Evolutionary conservation across 2,888 invertebrate species (phyloP).

Genomic region (Cylloceria caligata): DNA sequence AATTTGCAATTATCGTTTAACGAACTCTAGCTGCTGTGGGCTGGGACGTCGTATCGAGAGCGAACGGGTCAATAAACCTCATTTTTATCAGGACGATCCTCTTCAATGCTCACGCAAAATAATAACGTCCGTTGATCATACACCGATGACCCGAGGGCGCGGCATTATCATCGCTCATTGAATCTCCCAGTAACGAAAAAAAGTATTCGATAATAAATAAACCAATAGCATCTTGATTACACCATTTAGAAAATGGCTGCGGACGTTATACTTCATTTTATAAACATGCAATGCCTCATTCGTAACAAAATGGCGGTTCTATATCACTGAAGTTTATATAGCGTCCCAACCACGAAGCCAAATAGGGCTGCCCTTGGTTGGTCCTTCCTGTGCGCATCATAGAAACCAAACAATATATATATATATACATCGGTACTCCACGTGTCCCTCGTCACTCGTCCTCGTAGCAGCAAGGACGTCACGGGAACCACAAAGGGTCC

Average conservation of each 20-base stretch:
- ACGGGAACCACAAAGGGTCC: conserved; percentile 30
- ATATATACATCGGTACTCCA: not conserved
- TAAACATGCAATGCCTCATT: not conserved
- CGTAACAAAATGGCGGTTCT: conserved; percentile 27
- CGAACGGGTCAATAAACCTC: conserved; percentile 40
- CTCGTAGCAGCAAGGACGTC: conserved; percentile 9
- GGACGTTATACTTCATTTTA: not conserved
- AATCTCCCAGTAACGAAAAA: conserved; percentile 1
- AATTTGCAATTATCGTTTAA: conserved; percentile 55
- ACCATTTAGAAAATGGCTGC: not conserved
- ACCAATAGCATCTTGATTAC: conserved; percentile 6
- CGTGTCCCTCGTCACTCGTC: conserved; percentile 25
- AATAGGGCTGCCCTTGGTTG: not conserved
- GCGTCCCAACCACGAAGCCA: conserved; percentile 3
- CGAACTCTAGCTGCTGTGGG: conserved; percentile 18
- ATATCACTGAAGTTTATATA: not conserved
- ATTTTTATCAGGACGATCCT: conserved; percentile 24
- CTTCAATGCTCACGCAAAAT: conserved; percentile 9
- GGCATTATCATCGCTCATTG: conserved; percentile 12
- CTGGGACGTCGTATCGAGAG: conserved; percentile 8
- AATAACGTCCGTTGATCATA: not conserved
- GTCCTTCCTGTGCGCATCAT: not conserved
- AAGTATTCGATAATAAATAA: conserved; percentile 2
- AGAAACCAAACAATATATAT: not conserved
- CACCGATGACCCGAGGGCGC: conserved; percentile 21